Evolutionary conservation across 1,140 invertebrate species (phyloP).

Genomic region (Drosophila orosa): DNA sequence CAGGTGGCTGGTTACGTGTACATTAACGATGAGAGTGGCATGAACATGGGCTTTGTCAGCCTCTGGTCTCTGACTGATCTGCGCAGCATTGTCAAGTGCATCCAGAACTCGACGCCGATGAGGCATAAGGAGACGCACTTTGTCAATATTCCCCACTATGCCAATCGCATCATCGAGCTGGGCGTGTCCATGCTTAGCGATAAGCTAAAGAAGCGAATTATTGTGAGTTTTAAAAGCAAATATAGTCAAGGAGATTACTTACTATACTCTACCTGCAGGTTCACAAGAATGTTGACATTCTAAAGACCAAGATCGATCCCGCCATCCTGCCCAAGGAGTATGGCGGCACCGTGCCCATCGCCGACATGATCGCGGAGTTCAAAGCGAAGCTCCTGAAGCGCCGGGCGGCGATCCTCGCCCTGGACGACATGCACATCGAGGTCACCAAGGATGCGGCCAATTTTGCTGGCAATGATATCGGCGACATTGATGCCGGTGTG

Average conservation of each 20-base stretch:
- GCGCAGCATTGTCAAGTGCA: slow-evolving; percentile 90
- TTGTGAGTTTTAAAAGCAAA: slow-evolving; percentile 85
- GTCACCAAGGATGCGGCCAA: slow-evolving; percentile 87
- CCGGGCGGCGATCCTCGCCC: slow-evolving; percentile 88
- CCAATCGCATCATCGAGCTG: slow-evolving; percentile 91
- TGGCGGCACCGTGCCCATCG: slow-evolving; percentile 90
- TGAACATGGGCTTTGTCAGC: slow-evolving; percentile 92
- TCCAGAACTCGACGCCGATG: slow-evolving; percentile 95
- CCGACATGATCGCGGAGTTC: slow-evolving; percentile 91
- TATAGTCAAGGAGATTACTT: background rate
- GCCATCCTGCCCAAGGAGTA: slow-evolving; percentile 94
- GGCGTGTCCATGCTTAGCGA: slow-evolving; percentile 91
- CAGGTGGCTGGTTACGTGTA: slow-evolving; percentile 92
- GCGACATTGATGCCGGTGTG: slow-evolving; percentile 88
- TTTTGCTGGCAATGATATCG: slow-evolving; percentile 87
- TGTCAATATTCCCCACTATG: slow-evolving; percentile 91
- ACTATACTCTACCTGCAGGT: slow-evolving; percentile 85
- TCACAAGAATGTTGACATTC: slow-evolving; percentile 88
- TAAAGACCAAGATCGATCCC: slow-evolving; percentile 88
- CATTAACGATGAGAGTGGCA: slow-evolving; percentile 92
- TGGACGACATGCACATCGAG: slow-evolving; percentile 92
- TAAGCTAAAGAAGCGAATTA: slow-evolving; percentile 90
- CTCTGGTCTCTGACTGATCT: slow-evolving; percentile 92
- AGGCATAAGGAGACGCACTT: slow-evolving; percentile 94
- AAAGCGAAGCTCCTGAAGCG: slow-evolving; percentile 88